Base-by-base conservation (phyloP, 2,888 invertebrate species). In the Dusona sp. region DNA sequence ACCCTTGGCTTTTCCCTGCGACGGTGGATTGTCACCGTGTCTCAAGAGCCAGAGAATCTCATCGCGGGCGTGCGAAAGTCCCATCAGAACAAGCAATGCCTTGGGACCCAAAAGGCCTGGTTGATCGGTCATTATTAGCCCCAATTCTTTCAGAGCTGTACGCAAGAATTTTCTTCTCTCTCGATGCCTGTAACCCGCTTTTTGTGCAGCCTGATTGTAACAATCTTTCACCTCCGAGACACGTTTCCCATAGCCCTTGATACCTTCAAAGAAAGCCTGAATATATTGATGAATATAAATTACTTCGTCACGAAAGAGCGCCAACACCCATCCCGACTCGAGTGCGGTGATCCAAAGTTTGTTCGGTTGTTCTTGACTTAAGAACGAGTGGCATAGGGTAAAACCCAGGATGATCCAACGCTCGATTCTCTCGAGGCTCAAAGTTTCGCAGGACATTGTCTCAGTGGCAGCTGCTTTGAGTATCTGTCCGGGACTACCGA, bases 101-200 rank as follows among this genome's bases (percentile, higher is more conserved):
- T 99, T 99, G 0, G 99, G 99, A 0, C 99, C 99, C 65, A 99
- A 95, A 33, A 99, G 95, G 0, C 99, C 99, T 3, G 99, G 99
- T 94, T 99, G 99, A 94, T 99, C 99, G 22, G 99, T 98, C 93
- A 99, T 96, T 90, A 99, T 98, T 3, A 99, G 95, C 1, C 98
- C 98, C 86, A 99, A 95, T 94, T 99, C 99, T 93, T 99, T 98
- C 29, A 99, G 95, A 2, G 99, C 98, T 3, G 98, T 98, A 82
- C 99, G 96, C 85, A 99, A 95, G 94, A 99, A 99, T 95, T 99
- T 99, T 90, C 99, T 96, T 79, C 99, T 95, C 92, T 99, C 99
- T 87, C 99, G 96, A 93, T 99, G 99, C 92, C 98, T 97, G 86
- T 97, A 96, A 0, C 98, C 97, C 93, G 99, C 98, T 93, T 98